Conservation (phyloP, 2,113 vertebrate genomes). For the Charina bottae region DNA sequence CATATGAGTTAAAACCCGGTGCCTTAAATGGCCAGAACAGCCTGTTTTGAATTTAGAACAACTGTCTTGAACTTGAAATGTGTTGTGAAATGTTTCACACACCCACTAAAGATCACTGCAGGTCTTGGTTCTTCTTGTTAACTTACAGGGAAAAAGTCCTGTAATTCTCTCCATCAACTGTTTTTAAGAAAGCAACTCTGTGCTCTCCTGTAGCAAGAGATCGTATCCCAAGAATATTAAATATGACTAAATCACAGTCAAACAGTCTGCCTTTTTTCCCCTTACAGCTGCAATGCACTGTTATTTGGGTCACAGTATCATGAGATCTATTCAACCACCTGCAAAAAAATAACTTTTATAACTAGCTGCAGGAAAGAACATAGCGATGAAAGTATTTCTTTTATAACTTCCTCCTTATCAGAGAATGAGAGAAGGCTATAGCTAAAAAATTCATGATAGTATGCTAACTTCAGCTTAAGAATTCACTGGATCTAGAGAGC, state of each 20-base stretch:
- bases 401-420: conserved; percentile 16
- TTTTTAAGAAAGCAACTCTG: conserved; percentile 42
- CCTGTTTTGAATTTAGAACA: not conserved
- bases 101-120: not conserved
- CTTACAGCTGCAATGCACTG: not conserved
- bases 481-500: not conserved
- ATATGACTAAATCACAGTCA: not conserved
- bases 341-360: not conserved
- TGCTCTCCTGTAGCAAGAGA: not conserved
- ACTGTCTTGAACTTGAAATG: not conserved
- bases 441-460: not conserved
- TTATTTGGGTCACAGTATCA: not conserved
- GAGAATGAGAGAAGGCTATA: not conserved
- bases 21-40: not conserved
- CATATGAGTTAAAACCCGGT: not conserved
- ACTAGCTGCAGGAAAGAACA: not conserved
- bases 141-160: conserved; percentile 35
- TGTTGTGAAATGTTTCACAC: not conserved
- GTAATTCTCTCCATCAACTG: conserved; percentile 53
- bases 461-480: not conserved
- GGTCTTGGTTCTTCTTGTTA: conserved; percentile 27
- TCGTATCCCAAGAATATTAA: not conserved
- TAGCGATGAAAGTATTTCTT: not conserved
- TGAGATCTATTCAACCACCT: not conserved
- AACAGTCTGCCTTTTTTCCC: not conserved